Base-by-base conservation (phyloP, 30 jellyfish, hydroid and myxozoan genomes). In the Cassiopea andromeda region DNA sequence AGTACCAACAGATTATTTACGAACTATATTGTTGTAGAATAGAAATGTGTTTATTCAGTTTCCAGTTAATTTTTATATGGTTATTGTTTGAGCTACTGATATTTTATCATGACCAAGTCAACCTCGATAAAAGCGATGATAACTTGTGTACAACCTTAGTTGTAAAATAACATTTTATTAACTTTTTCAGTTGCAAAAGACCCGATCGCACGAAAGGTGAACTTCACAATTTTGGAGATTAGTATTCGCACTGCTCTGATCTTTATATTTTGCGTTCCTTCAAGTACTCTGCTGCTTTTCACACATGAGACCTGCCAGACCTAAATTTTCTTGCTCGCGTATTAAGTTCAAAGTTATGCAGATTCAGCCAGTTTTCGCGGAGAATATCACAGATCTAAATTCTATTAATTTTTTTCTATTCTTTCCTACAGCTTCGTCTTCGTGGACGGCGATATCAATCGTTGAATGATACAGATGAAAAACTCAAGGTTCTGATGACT, bases 131-230 rank as follows among this genome's bases (percentile, higher is more conserved):
- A 27, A 27, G 38, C 38, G 38, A 27, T 27, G 38, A 27, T 27
- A 27, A 27, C 38, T 0, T 27, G 0, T 27, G 38, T 58, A 58
- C 14, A 14, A 58, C 14, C 14, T 58, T 58, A 58, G 8, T 58
- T 58, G 14, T 58, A 58, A 7, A 7, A 7, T 58, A 58, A 58
- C 68, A 58, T 6, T 58, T 7, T 6, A 7, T 27, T 18, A 9
- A 45, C 74, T 69, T 59, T 84, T 96, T 85, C 66, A 96, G 99
- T 68, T 92, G 46, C 97, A 38, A 96, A 96, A 69, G 99, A 96
- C 69, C 99, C 99, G 14, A 92, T 96, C 78, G 99, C 99, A 46
- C 85, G 99, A 75, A 96, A 96, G 97, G 99, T 96, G 46, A 43
- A 1, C 67, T 81, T 73, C 18, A 19, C 2, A 70, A 2, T 64